Evolutionary conservation across 2,888 invertebrate genomes (phyloP), one percentile per base, ranked within the genome.

Genomic region (Hyposoter didymator): DNA sequence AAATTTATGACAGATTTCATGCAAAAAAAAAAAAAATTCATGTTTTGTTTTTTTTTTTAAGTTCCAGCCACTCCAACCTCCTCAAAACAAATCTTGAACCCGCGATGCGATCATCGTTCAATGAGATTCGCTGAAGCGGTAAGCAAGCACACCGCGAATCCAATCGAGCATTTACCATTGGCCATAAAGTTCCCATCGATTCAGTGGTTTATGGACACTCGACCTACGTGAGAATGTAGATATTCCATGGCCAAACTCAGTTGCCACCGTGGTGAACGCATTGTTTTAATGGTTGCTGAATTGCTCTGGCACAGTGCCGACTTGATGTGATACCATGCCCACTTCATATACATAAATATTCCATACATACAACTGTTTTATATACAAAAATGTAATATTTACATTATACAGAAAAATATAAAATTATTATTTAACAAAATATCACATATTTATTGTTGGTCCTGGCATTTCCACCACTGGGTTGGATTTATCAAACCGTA

Each of bases 181-280:
- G 32, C 45, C 73, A 49, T 84, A 78, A 73, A 84, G 67, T 78
- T 73, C 59, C 8, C 39, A 45, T 66, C 76, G 47, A 73, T 81
- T 47, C 59, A 47, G 47, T 69, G 59, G 73, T 74, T 84, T 81
- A 69, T 75, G 59, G 39, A 49, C 73, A 47, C 14, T 28, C 28
- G 12, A 22, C 43, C 45, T 49, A 35, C 35, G 62, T 52, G 39
- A 67, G 59, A 12, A 14, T 28, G n/a, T 39, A 39, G 43, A 83
- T 62, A 35, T 70, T 43, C 28, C 22, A 49, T 69, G 39, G 22
- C 55, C 67, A 74, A 78, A 74, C 59, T 76, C 83, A 43, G 19
- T 66, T 22, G 43, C 3, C 59, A 5, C 39, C 22, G 73, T 47
- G 45, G 55, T 19, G 12, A 19, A 73, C 47, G 78, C 47, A 67